These are phyloP conservation scores for Cataglyphis hispanica DNA, from an alignment of 1,140 invertebrate genomes.

Conservation along the genomic window DNA sequence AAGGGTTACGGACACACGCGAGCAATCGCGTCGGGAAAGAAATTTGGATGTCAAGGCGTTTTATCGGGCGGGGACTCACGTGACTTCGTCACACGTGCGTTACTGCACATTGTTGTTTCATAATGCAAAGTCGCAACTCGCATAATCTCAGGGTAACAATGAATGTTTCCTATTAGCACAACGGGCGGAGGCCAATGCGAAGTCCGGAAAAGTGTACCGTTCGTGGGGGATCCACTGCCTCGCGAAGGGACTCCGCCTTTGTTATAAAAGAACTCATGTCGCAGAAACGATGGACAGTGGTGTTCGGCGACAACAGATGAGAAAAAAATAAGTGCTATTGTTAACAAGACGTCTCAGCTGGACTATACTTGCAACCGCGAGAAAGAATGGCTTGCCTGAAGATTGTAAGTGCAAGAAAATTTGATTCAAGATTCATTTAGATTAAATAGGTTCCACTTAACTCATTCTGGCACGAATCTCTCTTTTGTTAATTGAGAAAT, in stretches of 20 bases:
- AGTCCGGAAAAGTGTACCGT: constrained; percentile 59
- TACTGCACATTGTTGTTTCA: constrained; percentile 64
- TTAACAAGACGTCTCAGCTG: constrained; percentile 12
- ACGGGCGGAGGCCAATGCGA: constrained; percentile 68
- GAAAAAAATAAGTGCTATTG: constrained; percentile 63
- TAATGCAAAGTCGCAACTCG: constrained; percentile 64
- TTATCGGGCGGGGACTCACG: constrained; percentile 13
- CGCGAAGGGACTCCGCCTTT: constrained; percentile 64
- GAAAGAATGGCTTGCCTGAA: constrained; percentile 77
- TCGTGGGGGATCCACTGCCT: constrained; percentile 61
- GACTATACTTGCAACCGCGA: constrained; percentile 26
- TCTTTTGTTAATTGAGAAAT: neutral
- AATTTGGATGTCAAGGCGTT: constrained; percentile 79
- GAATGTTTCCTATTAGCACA: constrained; percentile 72
- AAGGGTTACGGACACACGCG: constrained; percentile 51
- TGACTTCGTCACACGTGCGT: constrained; percentile 36
- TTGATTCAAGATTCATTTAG: neutral
- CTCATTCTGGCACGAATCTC: neutral
- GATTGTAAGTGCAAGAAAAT: constrained; percentile 73
- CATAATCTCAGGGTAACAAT: constrained; percentile 77
- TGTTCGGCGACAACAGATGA: constrained; percentile 44
- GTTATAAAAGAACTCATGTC: constrained; percentile 75
- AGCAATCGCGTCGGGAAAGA: constrained; percentile 55
- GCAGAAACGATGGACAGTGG: constrained; percentile 59
- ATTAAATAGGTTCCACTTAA: neutral